These are phyloP conservation scores for Oconnorella tubifera DNA, from an alignment of 2,888 invertebrate species.

Conservation along the genomic window DNA sequence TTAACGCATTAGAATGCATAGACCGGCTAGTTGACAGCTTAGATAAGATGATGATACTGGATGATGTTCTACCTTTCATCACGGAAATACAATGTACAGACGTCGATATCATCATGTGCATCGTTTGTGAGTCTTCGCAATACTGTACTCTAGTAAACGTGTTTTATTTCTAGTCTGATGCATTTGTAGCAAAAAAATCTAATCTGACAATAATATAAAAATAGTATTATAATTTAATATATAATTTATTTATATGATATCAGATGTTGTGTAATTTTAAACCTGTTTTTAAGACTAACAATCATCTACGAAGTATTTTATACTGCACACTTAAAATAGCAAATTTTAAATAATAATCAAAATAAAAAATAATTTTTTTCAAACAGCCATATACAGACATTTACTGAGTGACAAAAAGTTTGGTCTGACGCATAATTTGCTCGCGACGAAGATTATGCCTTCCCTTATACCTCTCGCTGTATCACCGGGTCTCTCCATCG, in stretches of 20 bases:
- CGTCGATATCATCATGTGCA: constrained; percentile 80
- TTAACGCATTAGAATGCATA: constrained; percentile 56
- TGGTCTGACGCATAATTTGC: constrained; percentile 80
- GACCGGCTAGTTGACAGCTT: constrained; percentile 78
- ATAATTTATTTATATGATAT: too few species aligned
- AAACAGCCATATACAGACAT: constrained; percentile 79
- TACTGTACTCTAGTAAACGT: not conserved
- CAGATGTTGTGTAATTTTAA: too few species aligned
- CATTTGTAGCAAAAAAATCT: too few species aligned
- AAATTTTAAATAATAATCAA: too few species aligned
- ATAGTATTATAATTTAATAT: too few species aligned
- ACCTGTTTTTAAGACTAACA: too few species aligned
- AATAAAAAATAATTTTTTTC: too few species aligned
- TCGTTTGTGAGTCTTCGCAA: constrained; percentile 78
- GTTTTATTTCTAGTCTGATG: too few species aligned
- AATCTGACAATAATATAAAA: too few species aligned
- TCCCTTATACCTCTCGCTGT: constrained; percentile 85
- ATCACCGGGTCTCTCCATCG: constrained; percentile 77
- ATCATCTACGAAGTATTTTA: too few species aligned
- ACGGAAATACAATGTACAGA: constrained; percentile 81
- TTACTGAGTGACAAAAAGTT: constrained; percentile 86
- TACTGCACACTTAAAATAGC: too few species aligned
- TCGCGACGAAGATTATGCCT: constrained; percentile 92
- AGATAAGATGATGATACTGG: constrained; percentile 81
- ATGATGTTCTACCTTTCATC: constrained; percentile 83